These are phyloP conservation scores for Nezara viridula DNA, from an alignment of 2,888 invertebrate species.

Conservation along the genomic window DNA sequence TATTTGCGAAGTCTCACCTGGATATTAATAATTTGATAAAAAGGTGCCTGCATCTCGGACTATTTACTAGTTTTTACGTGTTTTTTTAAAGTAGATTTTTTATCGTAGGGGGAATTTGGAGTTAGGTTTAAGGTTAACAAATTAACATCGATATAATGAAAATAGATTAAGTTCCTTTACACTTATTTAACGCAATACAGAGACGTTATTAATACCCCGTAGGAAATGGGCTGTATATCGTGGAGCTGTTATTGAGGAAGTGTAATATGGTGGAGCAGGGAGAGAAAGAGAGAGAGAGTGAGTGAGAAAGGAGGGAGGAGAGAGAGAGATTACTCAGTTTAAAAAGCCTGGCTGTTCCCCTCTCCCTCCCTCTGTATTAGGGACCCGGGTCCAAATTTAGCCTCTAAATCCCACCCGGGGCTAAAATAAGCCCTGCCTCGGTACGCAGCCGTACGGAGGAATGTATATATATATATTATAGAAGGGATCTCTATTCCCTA, in stretches of 20 bases:
- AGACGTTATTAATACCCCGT: not conserved
- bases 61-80: no score
- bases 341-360: not conserved
- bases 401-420: not conserved
- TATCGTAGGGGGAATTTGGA: no score
- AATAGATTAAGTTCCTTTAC: no score
- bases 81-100: no score
- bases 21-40: no score
- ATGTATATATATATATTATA: slow-evolving; percentile 23
- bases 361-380: not conserved
- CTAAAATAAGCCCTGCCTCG: slow-evolving; percentile 17
- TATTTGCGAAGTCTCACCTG: no score
- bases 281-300: no score
- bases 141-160: no score
- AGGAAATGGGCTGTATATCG: not conserved
- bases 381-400: slow-evolving; percentile 36
- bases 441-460: not conserved
- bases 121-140: no score
- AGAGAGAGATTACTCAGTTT: not conserved
- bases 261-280: not conserved
- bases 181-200: no score
- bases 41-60: no score
- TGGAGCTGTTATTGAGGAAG: not conserved
- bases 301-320: no score
- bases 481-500: not conserved